Evolutionary conservation across 2,797 vertebrate species (phyloP), one percentile per base, ranked within the genome.

Genomic region (Nothura maculosa): DNA sequence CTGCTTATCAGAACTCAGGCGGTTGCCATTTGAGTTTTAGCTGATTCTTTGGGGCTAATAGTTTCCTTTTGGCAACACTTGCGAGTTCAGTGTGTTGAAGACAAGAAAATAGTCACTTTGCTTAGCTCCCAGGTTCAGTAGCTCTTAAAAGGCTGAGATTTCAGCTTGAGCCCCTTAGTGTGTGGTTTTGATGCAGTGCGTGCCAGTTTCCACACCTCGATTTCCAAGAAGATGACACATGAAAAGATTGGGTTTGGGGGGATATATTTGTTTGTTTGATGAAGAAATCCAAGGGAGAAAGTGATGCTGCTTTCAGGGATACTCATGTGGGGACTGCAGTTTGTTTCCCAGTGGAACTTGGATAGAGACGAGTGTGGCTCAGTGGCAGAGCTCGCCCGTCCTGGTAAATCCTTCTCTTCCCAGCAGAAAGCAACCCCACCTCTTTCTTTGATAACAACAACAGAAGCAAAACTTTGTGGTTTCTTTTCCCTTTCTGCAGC

Each of bases 401-500:
- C 91, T 91, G 96, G 91, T 96, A 79, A 90, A 92, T 88, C 89
- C 72, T 32, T 88, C 70, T 91, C 81, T 91, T 91, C 70, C 27
- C 61, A 38, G 45, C 22, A 77, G 82, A 86, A 88, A 95, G 85
- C 87, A 96, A 74, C 95, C 9, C 92, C 95, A 96, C 92, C 94
- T 96, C 94, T 94, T 92, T 94, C 87, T 93, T 94, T 96, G 86
- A 85, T 87, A 95, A 94, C 91, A 90, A 88, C 90, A 74, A 64
- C 91, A 74, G 61, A 84, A 94, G 92, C 80, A 85, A 89, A 90
- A 85, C 91, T 91, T 82, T 92, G 92, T 96, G 95, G 92, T 95
- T 96, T 82, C 81, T 88, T 90, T 91, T 79, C 63, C 61, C 57
- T 82, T 96, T 88, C 20, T 45, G 7, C 94, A 99, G 99, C 99